Base-by-base conservation (phyloP, 2,888 invertebrate genomes). In the Catocala fraxini region DNA sequence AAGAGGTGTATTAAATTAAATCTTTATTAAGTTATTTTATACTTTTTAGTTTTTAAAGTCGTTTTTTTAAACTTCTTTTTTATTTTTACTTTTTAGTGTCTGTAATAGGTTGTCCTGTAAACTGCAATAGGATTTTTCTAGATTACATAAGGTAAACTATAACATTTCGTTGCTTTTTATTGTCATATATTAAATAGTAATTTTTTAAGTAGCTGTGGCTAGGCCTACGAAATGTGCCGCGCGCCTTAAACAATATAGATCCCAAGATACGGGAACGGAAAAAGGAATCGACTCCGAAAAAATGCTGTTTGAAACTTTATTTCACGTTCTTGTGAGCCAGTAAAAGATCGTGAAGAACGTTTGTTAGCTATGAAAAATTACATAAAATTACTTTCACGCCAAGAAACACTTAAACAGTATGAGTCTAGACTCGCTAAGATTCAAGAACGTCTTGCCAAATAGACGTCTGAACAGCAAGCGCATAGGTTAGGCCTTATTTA, bases 341-440 rank as follows among this genome's bases (percentile, higher is more conserved):
- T 39, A 7, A 42, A 42, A 42, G 42, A 42, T 42, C 42, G 42
- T 42, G 6, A 42, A 42, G 6, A 42, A 42, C 42, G 42, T 42
- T 42, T n/a, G n/a, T n/a, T n/a, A n/a, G n/a, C n/a, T n/a, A n/a
- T n/a, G n/a, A n/a, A n/a, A n/a, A 51, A 9, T 3, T 51, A 51
- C 7, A 5, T 6, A 51, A 48, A 48, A 48, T 25, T 33, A 25
- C 47, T 25, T 48, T 33, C 15, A 15, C 13, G 46, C 46, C 46
- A 46, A 15, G 25, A 48, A 10, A 48, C 47, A 33, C 47, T 49
- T 34, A 34, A 49, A 49, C 49, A 49, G 35, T 49, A 49, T 35
- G 49, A 49, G 49, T 34, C 49, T 49, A 49, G 49, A 49, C 49
- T 33, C 34, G 35, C 49, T 49, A 34, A 49, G 49, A 49, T 35